Conservation (phyloP, 2,797 vertebrate genomes). For the Peromyscus eremicus region DNA sequence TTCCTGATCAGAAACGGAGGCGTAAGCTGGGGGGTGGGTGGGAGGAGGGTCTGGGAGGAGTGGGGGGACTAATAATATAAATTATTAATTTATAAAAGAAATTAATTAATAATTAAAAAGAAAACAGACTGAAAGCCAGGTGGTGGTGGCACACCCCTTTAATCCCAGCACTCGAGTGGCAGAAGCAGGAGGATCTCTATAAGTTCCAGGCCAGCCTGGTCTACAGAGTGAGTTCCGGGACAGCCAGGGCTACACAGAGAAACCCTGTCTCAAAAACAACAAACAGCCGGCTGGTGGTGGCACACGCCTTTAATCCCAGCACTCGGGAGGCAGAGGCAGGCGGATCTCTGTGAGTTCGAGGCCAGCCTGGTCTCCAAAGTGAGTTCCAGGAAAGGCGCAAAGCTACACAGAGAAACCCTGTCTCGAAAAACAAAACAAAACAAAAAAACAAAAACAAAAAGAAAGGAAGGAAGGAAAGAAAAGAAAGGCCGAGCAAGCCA, state of each 20-base stretch:
- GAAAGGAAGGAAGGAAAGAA: fast-evolving
- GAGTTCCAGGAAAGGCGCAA: not conserved
- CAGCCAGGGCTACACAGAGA: not conserved
- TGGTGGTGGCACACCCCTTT: not conserved
- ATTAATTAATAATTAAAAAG: not conserved
- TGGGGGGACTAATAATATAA: no score
- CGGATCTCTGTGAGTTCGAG: not conserved
- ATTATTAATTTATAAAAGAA: no score
- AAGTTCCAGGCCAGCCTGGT: not conserved
- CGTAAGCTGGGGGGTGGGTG: no score
- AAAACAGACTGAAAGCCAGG: not conserved
- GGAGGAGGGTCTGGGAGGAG: not conserved
- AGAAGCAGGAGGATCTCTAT: not conserved
- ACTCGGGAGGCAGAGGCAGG: not conserved
- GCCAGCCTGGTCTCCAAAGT: not conserved
- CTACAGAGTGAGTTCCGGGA: no score
- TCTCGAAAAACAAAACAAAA: not conserved
- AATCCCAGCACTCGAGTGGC: not conserved
- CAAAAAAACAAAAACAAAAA: no score
- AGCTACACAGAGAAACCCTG: not conserved
- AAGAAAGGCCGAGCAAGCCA: not conserved
- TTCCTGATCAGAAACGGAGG: not conserved
- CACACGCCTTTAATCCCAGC: not conserved
- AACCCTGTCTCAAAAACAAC: no score
- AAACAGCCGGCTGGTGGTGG: not conserved